phyloP scores from a whole-genome alignment of 2,888 invertebrate species.

The Cerceris rybyensis region DNA sequence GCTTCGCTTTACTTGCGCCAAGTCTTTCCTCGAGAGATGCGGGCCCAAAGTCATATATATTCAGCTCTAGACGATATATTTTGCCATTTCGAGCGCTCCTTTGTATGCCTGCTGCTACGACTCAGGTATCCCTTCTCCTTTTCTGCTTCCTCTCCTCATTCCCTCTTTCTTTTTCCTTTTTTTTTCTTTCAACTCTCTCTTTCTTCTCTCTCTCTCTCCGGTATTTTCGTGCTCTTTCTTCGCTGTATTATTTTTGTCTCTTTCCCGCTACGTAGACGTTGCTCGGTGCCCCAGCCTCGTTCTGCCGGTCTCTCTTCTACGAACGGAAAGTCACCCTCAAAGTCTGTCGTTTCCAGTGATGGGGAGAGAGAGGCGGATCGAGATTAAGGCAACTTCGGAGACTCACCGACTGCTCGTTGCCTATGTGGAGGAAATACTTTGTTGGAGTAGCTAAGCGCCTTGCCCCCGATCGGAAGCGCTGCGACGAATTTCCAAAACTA shows the following conservation, averaged over 20 bases:
- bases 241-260: conserved; percentile 30
- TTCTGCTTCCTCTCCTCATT: neutral
- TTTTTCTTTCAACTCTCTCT: conserved; percentile 18
- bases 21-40: conserved; percentile 19
- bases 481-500: conserved; percentile 44
- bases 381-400: conserved; percentile 62
- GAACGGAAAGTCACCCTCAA: conserved; percentile 61
- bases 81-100: conserved; percentile 51
- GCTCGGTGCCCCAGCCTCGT: conserved; percentile 4
- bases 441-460: conserved; percentile 49
- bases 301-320: conserved; percentile 16
- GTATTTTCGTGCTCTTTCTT: conserved; percentile 32
- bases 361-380: conserved; percentile 40
- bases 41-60: conserved; percentile 27
- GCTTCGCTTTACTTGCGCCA: neutral
- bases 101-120: conserved; percentile 38
- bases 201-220: conserved; percentile 17
- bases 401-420: conserved; percentile 48
- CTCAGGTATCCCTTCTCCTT: conserved; percentile 36
- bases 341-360: conserved; percentile 56
- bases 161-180: conserved; percentile 7
- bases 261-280: neutral
- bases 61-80: conserved; percentile 27
- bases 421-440: conserved; percentile 52
- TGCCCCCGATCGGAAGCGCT: conserved; percentile 51